Evolutionary conservation across 2,888 invertebrate genomes (phyloP), one percentile per base, ranked within the genome.

Genomic region (Cybosia mesomella): DNA sequence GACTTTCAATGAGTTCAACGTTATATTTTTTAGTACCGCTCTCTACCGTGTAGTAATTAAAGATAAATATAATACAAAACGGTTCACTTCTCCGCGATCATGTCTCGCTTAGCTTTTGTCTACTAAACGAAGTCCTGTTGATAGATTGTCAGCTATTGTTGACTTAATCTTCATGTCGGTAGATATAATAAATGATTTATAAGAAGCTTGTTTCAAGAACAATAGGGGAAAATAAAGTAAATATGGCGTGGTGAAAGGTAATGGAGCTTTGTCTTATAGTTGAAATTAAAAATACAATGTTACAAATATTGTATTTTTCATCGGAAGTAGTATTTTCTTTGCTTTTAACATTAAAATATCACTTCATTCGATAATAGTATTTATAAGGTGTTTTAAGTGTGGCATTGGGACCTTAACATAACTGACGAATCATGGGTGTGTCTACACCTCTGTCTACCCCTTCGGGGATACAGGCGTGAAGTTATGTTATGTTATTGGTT

Each of bases 1-100:
- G 0, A 28, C 28, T 2, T 49, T 2, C 15, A 67, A 28, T n/a
- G 9, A 28, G 55, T 55, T 70, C 58, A 24, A 9, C 7, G 66
- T 60, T 75, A 9, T 24, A 67, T 21, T 49, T 66, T 77, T 85
- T 84, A 86, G 83, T 86, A 79, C 81, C 73, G 68, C 85, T 84
- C 82, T 68, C 72, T 84, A 71, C 84, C 86, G 88, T 93, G 93
- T 93, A 90, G 88, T 94, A 94, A 95, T 94, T 94, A 94, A 95
- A 95, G 92, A 93, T 94, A 94, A 94, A 95, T 93, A 94, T 92
- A 91, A 93, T 92, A 95, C 91, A 91, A 93, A 94, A 91, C 89
- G 92, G 87, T 92, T 83, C 92, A 91, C 90, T 94, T 91, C 89
- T 85, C 88, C 74, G 71, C 80, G 83, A 87, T 87, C 87, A 82